These are phyloP conservation scores for Drosophila murphyi DNA, from an alignment of 1,140 invertebrate species.

Conservation along the genomic window DNA sequence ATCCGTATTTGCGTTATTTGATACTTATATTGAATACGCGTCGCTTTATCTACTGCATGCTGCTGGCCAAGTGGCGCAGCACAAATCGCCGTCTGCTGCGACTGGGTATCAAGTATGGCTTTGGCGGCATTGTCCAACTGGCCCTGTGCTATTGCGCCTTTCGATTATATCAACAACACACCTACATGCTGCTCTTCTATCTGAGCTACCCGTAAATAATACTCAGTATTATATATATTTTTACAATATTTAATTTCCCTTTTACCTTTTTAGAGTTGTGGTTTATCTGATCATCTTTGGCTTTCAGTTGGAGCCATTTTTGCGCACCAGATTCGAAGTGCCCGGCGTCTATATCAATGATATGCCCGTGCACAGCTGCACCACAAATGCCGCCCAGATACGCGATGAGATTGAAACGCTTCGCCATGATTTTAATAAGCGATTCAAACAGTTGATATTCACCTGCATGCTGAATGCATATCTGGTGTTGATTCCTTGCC, in stretches of 20 bases:
- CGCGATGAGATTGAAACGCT: slow-evolving; percentile 94
- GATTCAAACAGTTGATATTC: slow-evolving; percentile 95
- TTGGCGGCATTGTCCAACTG: slow-evolving; percentile 59
- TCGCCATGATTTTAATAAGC: slow-evolving; percentile 93
- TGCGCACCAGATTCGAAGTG: slow-evolving; percentile 86
- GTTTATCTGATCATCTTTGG: slow-evolving; percentile 95
- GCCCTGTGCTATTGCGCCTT: slow-evolving; percentile 87
- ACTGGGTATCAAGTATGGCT: slow-evolving; percentile 61
- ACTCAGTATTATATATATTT: background rate
- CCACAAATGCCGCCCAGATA: slow-evolving; percentile 89
- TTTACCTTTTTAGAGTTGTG: slow-evolving; percentile 84
- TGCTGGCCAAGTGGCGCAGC: slow-evolving; percentile 57
- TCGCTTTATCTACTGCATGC: slow-evolving; percentile 89
- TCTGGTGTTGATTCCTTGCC: slow-evolving; percentile 95
- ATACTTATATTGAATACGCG: slow-evolving; percentile 91
- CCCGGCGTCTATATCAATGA: slow-evolving; percentile 82
- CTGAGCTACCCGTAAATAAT: slow-evolving; percentile 94
- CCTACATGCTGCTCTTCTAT: slow-evolving; percentile 71
- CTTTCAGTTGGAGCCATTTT: slow-evolving; percentile 88
- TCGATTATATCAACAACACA: slow-evolving; percentile 60
- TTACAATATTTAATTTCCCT: background rate
- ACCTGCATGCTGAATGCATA: slow-evolving; percentile 95
- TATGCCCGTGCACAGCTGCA: slow-evolving; percentile 89
- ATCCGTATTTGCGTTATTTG: slow-evolving; percentile 93
- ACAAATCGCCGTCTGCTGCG: slow-evolving; percentile 32